phyloP scores from a whole-genome alignment of 2,113 vertebrate genomes.

The Benthochromis sp. region DNA sequence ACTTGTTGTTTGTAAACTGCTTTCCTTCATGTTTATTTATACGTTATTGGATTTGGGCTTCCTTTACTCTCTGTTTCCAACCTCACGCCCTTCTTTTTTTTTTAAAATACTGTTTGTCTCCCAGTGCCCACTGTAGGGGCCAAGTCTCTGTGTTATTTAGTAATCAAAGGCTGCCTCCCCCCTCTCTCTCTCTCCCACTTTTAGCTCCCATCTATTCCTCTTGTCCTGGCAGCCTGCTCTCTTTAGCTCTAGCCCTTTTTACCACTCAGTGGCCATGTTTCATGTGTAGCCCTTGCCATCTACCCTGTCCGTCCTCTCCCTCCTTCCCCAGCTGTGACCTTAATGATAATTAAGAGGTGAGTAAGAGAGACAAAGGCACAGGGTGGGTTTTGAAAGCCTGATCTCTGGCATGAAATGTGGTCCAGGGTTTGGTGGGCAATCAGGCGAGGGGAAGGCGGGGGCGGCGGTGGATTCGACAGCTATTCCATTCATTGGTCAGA shows the following conservation, averaged over 20 bases:
- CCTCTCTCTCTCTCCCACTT: background rate
- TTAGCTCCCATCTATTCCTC: background rate
- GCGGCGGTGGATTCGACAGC: constrained; percentile 18
- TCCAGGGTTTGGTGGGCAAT: constrained; percentile 38
- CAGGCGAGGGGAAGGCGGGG: constrained; percentile 22
- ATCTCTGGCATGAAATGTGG: constrained; percentile 47
- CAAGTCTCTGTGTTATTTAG: constrained; percentile 66
- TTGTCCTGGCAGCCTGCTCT: background rate
- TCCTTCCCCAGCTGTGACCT: constrained; percentile 28
- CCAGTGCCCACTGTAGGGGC: constrained; percentile 26
- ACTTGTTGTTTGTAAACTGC: background rate
- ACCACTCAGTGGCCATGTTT: background rate
- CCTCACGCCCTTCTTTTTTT: background rate
- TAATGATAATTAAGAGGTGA: constrained; percentile 52
- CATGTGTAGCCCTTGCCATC: background rate
- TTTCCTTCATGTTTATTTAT: background rate
- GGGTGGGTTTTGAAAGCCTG: constrained; percentile 31
- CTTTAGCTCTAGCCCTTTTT: background rate
- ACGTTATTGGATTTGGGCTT: background rate
- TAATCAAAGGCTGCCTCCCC: background rate
- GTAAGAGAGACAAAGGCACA: constrained; percentile 35
- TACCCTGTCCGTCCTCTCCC: background rate
- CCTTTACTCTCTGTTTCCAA: background rate
- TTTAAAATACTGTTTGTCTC: background rate
- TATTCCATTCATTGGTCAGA: constrained; percentile 37